phyloP scores from a whole-genome alignment of 2,797 vertebrate genomes.

The Decapterus maruadsi region DNA sequence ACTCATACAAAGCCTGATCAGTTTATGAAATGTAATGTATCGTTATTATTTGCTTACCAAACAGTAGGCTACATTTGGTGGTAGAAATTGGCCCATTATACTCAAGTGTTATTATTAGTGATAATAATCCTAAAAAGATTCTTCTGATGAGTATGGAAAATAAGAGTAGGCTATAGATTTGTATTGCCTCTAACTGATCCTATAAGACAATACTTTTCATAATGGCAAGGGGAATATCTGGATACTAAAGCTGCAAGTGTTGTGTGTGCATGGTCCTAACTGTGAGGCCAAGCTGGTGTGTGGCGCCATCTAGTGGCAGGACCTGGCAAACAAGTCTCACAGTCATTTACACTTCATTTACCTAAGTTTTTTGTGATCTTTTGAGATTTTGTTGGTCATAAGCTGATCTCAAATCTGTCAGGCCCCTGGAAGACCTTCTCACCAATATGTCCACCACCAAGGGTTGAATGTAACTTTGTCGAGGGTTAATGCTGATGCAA shows the following conservation, averaged over 20 bases:
- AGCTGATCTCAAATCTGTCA: not conserved
- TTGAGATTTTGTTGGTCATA: not conserved
- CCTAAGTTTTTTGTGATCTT: not conserved
- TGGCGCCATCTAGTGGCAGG: constrained; percentile 67
- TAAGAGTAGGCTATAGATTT: not conserved
- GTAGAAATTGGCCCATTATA: not conserved
- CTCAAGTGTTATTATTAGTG: not conserved
- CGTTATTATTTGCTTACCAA: not conserved
- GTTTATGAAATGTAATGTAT: not conserved
- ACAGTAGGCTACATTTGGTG: not conserved
- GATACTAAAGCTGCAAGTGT: not conserved
- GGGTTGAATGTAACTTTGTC: not conserved
- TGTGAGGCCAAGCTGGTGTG: not conserved
- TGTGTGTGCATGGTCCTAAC: no score
- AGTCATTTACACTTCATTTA: not conserved
- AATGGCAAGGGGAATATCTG: not conserved
- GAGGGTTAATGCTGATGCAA: not conserved
- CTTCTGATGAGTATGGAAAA: no score
- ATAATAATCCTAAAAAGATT: not conserved
- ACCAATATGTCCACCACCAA: not conserved
- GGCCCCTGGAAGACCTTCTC: not conserved
- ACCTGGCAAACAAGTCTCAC: constrained; percentile 8
- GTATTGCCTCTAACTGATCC: not conserved
- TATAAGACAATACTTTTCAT: not conserved
- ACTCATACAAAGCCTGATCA: not conserved